These are phyloP conservation scores for Metaphire vulgaris DNA, from an alignment of 1,140 invertebrate species.

Conservation along the genomic window DNA sequence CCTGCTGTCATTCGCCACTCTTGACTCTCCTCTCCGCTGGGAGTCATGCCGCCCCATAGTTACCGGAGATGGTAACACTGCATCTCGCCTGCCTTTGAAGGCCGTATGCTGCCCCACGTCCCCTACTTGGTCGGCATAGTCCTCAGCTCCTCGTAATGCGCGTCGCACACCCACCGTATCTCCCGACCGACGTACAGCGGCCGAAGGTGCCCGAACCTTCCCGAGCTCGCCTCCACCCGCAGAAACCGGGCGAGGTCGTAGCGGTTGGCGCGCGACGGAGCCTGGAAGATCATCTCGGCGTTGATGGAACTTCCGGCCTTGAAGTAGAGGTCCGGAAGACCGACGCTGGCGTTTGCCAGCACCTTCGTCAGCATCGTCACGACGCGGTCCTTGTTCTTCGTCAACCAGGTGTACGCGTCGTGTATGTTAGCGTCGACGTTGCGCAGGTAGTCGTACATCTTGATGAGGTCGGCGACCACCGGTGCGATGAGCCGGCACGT, in stretches of 20 bases:
- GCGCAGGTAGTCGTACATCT: constrained; percentile 30
- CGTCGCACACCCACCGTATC: constrained; percentile 29
- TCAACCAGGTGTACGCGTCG: constrained; percentile 28
- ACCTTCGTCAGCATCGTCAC: constrained; percentile 35
- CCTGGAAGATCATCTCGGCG: constrained; percentile 26
- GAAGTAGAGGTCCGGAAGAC: constrained; percentile 30
- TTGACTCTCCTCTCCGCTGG: no score
- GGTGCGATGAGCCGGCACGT: constrained; percentile 28
- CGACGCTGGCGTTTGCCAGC: constrained; percentile 33
- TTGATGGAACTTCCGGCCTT: constrained; percentile 30
- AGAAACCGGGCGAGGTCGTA: constrained; percentile 28
- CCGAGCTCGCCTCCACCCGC: constrained; percentile 21
- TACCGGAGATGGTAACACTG: no score
- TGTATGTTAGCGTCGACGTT: constrained; percentile 23
- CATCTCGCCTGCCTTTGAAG: no score
- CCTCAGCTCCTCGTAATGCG: constrained; percentile 30
- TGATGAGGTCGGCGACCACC: constrained; percentile 28
- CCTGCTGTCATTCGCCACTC: no score
- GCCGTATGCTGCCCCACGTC: no score
- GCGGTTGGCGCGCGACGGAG: constrained; percentile 28
- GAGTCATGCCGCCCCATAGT: no score
- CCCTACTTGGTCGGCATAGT: constrained; percentile 28
- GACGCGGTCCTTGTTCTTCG: constrained; percentile 32
- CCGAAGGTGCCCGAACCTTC: constrained; percentile 27
- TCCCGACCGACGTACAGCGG: constrained; percentile 29